Conservation (phyloP, 2,797 vertebrate genomes). For the Limnodromus scolopaceus region DNA sequence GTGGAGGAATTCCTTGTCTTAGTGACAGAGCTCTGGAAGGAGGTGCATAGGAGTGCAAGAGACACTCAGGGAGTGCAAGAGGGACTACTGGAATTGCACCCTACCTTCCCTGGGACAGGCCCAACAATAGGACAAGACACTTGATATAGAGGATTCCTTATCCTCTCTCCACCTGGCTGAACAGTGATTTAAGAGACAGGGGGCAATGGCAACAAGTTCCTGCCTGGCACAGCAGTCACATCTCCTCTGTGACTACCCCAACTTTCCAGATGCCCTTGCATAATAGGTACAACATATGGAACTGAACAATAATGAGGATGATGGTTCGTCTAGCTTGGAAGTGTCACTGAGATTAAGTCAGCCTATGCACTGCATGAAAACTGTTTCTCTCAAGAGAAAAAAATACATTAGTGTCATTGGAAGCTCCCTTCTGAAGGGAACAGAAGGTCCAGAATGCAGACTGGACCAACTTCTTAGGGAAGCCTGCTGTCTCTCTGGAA, state of each 20-base stretch:
- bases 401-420: neutral
- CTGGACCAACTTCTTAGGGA: neutral
- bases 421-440: neutral
- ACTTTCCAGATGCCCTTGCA: neutral
- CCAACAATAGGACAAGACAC: neutral
- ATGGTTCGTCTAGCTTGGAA: neutral
- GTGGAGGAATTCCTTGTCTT: neutral
- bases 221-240: neutral
- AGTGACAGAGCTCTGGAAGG: neutral
- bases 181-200: neutral
- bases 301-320: neutral
- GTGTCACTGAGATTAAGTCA: neutral
- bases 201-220: neutral
- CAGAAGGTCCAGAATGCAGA: neutral
- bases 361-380: neutral
- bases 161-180: neutral
- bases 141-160: neutral
- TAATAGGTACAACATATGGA: neutral
- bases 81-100: neutral
- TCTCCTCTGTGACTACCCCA: neutral
- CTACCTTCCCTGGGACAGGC: neutral
- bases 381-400: neutral
- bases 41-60: neutral
- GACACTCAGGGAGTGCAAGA: neutral
- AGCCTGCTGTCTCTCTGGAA: neutral